Evolutionary conservation across 2,888 invertebrate genomes (phyloP), one percentile per base, ranked within the genome.

Genomic region (Conomelus anceps): DNA sequence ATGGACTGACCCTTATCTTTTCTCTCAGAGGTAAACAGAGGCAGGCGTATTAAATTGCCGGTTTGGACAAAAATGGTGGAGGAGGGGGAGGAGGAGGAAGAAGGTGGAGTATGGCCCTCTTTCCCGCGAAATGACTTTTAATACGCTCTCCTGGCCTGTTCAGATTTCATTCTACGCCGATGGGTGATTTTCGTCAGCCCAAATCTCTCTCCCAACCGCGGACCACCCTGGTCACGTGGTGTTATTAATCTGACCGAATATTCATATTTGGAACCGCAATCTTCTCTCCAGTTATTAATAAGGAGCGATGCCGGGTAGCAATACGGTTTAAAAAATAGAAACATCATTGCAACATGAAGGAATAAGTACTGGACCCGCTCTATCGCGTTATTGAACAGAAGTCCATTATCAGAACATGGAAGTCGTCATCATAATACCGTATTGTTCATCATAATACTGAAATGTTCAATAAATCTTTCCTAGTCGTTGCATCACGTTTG

Each of bases 81-180:
- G 13, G 63, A 84, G 89, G 85, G 89, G 22, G 88, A 85, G 41
- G 89, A 41, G n/a, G 63, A 34, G 22, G 84, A 24, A 63, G n/a
- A n/a, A n/a, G 7, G 63, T 63, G 63, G n/a, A 63, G n/a, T 1
- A n/a, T 63, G 63, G 20, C n/a, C 63, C 63, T 63, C 63, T 63
- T 34, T 63, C n/a, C 63, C 63, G 63, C 63, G n/a, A 63, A 63
- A 63, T 63, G 63, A 63, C 63, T 63, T 63, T 63, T 63, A 63
- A 63, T 63, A 63, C 63, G 63, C 63, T 63, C 63, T 63, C 63
- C 1, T n/a, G 63, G 63, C 63, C 63, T n/a, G 63, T 63, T 63
- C 63, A 63, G 63, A 63, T 63, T 63, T 63, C 63, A 63, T 63
- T 63, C n/a, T 63, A 20, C 11, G 63, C 63, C 63, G 63, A 63